Base-by-base conservation (phyloP, 1,140 invertebrate species). In the Drosophila leontia region DNA sequence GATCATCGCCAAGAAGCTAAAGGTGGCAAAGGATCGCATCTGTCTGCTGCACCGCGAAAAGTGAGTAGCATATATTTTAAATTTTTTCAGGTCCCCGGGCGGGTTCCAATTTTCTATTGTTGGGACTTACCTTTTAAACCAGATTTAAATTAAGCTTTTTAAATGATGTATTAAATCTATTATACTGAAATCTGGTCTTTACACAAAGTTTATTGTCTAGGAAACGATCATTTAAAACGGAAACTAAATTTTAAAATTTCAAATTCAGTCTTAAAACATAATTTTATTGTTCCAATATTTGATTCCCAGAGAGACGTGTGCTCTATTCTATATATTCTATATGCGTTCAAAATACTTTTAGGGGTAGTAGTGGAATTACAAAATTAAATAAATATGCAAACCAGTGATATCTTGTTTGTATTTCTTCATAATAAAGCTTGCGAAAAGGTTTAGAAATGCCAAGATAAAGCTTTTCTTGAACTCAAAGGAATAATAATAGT, bases 21-120 rank as follows among this genome's bases (percentile, higher is more conserved):
- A 97, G 95, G 96, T 98, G 91, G 95, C 96, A 75, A 98, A 98
- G 93, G 97, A 98, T 94, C 95, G 97, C 91, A 98, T 98, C 93
- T 97, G 97, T 93, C 94, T 99, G 84, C 94, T 99, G 63, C 96
- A 98, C 93, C 95, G 97, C 80, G 97, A 99, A 94, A 98, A 97
- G 98, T 98, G 93, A 95, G 95, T 94, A 88, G 12, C 5, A 17
- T n/a, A 12, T 15, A 3, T 3, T 3, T 37, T 4, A 0, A 2
- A 4, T 1, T 7, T 23, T 23, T 45, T 48, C 23, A 26, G 45
- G 13, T 23, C 9, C 17, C 7, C 23, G 13, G 13, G 17, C 7
- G 17, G 32, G 23, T 19, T 19, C 19, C 19, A 26, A 26, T 26
- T 3, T 26, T 3, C 26, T 29, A 29, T 29, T 29, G 26, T 29